These are phyloP conservation scores for Pollenia amentaria DNA, from an alignment of 2,888 invertebrate species.

Conservation along the genomic window DNA sequence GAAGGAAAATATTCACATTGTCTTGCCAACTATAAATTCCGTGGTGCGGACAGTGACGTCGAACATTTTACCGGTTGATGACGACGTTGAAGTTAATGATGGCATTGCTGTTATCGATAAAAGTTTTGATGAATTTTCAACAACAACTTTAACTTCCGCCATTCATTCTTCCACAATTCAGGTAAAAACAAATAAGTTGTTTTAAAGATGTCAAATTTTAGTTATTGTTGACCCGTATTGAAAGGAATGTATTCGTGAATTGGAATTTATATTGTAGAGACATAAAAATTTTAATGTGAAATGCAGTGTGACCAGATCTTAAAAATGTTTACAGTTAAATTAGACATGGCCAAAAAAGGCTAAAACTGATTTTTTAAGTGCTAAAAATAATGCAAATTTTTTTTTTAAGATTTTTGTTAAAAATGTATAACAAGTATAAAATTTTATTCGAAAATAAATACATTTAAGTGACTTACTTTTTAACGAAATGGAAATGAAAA, in stretches of 20 bases:
- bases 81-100: constrained; percentile 30
- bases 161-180: constrained; percentile 70
- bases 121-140: constrained; percentile 51
- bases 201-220: background rate
- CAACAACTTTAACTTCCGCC: constrained; percentile 65
- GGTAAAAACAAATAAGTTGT: constrained; percentile 47
- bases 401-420: too few species aligned
- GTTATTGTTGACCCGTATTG: background rate
- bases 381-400: too few species aligned
- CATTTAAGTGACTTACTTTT: too few species aligned
- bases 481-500: too few species aligned
- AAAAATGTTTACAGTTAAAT: background rate
- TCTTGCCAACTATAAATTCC: constrained; percentile 70
- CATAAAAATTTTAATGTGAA: background rate
- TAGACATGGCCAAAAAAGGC: too few species aligned
- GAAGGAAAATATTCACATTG: constrained; percentile 75
- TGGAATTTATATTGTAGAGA: too few species aligned
- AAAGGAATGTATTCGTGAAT: constrained; percentile 38
- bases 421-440: too few species aligned
- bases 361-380: too few species aligned
- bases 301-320: too few species aligned
- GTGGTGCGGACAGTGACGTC: constrained; percentile 59
- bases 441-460: too few species aligned
- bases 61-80: constrained; percentile 64
- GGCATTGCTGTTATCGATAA: constrained; percentile 37